These are phyloP conservation scores for Bombus superbus DNA, from an alignment of 1,140 invertebrate genomes.

Conservation along the genomic window DNA sequence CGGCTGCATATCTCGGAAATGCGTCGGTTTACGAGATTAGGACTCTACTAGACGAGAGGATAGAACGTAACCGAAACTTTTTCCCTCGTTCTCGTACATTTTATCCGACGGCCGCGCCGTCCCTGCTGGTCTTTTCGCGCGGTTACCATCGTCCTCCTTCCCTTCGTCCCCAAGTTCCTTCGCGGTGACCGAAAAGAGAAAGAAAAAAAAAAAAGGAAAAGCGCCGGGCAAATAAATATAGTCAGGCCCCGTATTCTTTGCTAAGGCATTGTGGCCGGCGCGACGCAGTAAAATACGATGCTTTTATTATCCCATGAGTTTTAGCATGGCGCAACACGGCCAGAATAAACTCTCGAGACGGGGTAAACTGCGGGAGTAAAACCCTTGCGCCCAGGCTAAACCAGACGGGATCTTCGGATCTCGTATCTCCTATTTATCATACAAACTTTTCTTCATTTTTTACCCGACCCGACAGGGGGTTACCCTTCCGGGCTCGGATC, in stretches of 20 bases:
- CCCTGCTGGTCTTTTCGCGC: conserved; percentile 21
- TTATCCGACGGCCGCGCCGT: background rate
- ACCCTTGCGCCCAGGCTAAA: conserved; percentile 45
- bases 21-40: conserved; percentile 53
- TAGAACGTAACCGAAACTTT: conserved; percentile 42
- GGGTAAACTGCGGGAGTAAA: conserved; percentile 49
- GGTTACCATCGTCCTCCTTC: conserved; percentile 31
- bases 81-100: background rate
- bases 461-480: background rate
- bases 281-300: conserved; percentile 68
- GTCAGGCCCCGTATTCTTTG: conserved; percentile 67
- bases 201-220: background rate
- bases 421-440: conserved; percentile 51
- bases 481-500: background rate
- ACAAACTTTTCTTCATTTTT: conserved; percentile 47
- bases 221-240: conserved; percentile 68
- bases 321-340: conserved; percentile 59
- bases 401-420: conserved; percentile 54
- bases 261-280: conserved; percentile 68
- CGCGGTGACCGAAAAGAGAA: conserved; percentile 27
- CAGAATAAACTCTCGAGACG: conserved; percentile 65
- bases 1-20: background rate
- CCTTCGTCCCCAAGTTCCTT: conserved; percentile 11
- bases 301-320: conserved; percentile 73
- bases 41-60: background rate